Evolutionary conservation across 2,888 invertebrate species (phyloP).

Genomic region (Drosophila dives): DNA sequence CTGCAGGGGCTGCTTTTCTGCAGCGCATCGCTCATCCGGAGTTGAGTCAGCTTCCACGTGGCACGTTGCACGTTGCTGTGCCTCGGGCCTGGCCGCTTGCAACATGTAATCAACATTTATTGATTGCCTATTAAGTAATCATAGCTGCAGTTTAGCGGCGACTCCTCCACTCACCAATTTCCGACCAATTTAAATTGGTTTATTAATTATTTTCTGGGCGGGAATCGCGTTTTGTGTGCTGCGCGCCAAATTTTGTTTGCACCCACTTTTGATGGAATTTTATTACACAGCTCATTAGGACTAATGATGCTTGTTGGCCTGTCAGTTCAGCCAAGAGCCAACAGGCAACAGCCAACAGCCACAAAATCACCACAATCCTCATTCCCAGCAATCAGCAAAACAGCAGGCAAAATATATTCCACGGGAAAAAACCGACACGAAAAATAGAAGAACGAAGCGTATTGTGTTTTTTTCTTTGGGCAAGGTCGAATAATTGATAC

Average conservation of each 20-base stretch:
- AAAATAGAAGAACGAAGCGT: background rate
- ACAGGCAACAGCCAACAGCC: background rate
- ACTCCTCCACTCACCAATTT: background rate
- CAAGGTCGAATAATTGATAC: background rate
- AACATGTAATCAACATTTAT: constrained; percentile 34
- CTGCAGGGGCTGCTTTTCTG: constrained; percentile 1
- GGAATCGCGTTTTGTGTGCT: constrained; percentile 6
- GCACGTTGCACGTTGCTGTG: background rate
- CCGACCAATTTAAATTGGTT: constrained; percentile 60
- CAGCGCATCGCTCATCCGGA: background rate
- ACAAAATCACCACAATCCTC: background rate
- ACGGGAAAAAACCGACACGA: constrained; percentile 4
- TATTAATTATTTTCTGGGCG: constrained; percentile 60
- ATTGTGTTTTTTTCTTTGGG: too few relatives aligned
- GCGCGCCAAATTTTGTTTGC: constrained; percentile 53
- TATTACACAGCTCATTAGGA: constrained; percentile 79
- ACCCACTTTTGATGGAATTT: constrained; percentile 64
- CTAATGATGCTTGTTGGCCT: constrained; percentile 76
- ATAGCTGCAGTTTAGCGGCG: background rate
- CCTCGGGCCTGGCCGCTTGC: background rate
- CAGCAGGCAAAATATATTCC: constrained; percentile 16
- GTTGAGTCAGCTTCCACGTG: background rate
- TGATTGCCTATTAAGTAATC: constrained; percentile 38
- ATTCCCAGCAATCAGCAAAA: background rate
- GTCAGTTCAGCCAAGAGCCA: constrained; percentile 41